Base-by-base conservation (phyloP, 1,140 invertebrate genomes). In the Cydia fagiglandana region DNA sequence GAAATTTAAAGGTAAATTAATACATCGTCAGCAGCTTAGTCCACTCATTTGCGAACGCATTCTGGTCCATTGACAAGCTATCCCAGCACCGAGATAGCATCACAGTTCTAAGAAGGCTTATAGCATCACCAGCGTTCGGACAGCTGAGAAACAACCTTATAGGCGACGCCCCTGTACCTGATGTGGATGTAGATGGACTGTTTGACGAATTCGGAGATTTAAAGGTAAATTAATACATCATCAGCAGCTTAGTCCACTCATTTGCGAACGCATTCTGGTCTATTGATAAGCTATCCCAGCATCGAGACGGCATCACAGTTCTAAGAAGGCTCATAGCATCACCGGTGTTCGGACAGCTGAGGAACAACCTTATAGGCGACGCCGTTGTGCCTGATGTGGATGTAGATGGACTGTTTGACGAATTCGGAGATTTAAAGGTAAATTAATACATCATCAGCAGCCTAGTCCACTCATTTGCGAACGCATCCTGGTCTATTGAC, bases 211-310 rank as follows among this genome's bases (percentile, higher is more conserved):
- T 93, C 76, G 90, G 86, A 12, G 87, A 93, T 83, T 80, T 88
- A 12, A 77, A 88, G 78, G 92, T 93, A 83, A 80, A 47, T 45
- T 56, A 73, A 34, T 6, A 74, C 56, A 50, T 50, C 12, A 15
- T 12, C 47, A 15, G 47, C 4, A 50, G 82, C 0, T 73, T 95
- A 12, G 85, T 95, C 24, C 86, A 90, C 41, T 90, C 91, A 28
- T 93, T 94, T 76, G 88, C 93, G 10, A 80, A 82, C 13, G 89
- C 91, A 0, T 91, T 94, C 45, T 83, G 86, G 0, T 91, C 94
- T 0, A 77, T 95, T 50, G 89, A 90, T 7, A 88, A 90, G 30
- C 81, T 94, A 10, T 83, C 87, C 0, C 82, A 90, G 1, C 94
- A 94, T 86, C 86, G 88, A 30, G 86, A 90, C 9, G 94, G 88